These are phyloP conservation scores for Synanthedon andrenaeformis DNA, from an alignment of 2,888 invertebrate species.

Conservation along the genomic window DNA sequence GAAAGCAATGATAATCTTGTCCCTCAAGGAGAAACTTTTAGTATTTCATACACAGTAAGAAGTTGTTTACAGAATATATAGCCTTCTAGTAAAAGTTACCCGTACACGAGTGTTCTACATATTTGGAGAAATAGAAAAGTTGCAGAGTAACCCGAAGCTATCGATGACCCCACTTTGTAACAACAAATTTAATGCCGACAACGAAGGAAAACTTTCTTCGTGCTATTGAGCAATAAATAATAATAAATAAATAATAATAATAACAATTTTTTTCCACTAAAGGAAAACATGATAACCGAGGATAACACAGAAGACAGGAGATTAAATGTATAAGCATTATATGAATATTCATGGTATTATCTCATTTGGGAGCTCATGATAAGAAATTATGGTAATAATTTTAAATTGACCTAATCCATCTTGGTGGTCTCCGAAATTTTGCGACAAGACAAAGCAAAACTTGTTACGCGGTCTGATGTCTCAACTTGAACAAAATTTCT, in stretches of 20 bases:
- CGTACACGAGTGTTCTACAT: slow-evolving; percentile 17
- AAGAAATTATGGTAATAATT: slow-evolving; percentile 59
- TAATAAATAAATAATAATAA: no score
- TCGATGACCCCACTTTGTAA: slow-evolving; percentile 28
- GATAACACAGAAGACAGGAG: slow-evolving; percentile 16
- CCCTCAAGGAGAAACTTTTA: no score
- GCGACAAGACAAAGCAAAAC: slow-evolving; percentile 28
- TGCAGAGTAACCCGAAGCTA: slow-evolving; percentile 32
- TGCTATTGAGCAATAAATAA: slow-evolving; percentile 44
- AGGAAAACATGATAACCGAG: background rate
- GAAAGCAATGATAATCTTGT: no score
- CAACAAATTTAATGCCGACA: slow-evolving; percentile 42
- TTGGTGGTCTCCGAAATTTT: slow-evolving; percentile 31
- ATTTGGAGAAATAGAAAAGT: slow-evolving; percentile 41
- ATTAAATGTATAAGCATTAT: slow-evolving; percentile 25
- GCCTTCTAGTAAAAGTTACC: slow-evolving; percentile 8
- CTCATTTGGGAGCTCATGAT: slow-evolving; percentile 45
- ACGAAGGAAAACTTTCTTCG: slow-evolving; percentile 34
- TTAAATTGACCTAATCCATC: slow-evolving; percentile 59
- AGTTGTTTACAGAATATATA: slow-evolving; percentile 33
- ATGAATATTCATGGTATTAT: slow-evolving; percentile 48
- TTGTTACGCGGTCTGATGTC: slow-evolving; percentile 36
- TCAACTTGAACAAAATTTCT: slow-evolving; percentile 35
- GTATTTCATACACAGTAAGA: no score
- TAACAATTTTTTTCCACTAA: no score